Evolutionary conservation across 2,113 vertebrate genomes (phyloP).

Genomic region (Solea senegalensis): DNA sequence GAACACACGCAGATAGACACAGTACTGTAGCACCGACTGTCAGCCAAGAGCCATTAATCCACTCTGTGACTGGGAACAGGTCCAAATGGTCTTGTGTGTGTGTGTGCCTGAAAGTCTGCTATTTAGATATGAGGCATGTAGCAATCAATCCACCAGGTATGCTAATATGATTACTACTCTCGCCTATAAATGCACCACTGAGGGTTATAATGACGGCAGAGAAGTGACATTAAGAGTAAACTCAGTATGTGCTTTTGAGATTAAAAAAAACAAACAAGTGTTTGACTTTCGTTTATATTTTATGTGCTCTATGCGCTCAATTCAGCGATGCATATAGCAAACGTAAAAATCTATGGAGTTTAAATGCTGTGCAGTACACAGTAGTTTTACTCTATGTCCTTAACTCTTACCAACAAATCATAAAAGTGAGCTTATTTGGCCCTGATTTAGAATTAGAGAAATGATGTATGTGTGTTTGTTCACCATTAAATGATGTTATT

Average conservation of each 20-base stretch:
- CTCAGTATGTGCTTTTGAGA: neutral
- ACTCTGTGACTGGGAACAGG: constrained; percentile 49
- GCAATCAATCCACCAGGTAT: constrained; percentile 39
- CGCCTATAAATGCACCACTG: constrained; percentile 32
- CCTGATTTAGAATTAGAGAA: no score
- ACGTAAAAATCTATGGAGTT: neutral
- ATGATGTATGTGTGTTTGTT: no score
- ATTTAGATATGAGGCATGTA: constrained; percentile 45
- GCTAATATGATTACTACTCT: constrained; percentile 40
- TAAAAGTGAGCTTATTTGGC: no score
- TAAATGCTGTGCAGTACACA: no score
- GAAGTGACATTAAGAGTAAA: constrained; percentile 17
- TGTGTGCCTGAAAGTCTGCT: constrained; percentile 36
- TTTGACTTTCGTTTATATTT: neutral
- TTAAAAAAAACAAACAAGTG: neutral
- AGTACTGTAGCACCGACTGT: constrained; percentile 23
- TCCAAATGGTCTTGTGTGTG: constrained; percentile 54
- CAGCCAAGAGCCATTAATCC: constrained; percentile 71
- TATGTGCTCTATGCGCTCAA: neutral
- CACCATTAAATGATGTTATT: no score
- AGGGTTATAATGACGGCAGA: neutral
- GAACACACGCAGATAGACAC: constrained; percentile 30
- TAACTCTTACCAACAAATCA: no score
- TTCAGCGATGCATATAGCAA: neutral
- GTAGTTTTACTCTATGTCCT: no score